Conservation (phyloP, 1,140 invertebrate species). For the Rhyzopertha dominica region DNA sequence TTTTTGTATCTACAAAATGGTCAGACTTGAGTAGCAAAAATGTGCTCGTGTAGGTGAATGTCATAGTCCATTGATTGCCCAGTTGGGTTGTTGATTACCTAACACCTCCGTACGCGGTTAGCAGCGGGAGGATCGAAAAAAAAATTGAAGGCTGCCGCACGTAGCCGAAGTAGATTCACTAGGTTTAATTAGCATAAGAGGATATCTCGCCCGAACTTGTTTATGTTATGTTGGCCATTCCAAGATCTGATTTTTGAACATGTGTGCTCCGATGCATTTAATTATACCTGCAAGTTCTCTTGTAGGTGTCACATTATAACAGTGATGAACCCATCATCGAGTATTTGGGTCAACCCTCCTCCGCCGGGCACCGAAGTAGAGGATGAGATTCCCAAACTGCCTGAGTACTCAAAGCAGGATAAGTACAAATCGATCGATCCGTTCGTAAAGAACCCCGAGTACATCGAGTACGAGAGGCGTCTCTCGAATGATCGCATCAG, state of each 20-base stretch:
- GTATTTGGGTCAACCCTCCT: conserved; percentile 40
- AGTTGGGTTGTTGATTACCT: too few species aligned
- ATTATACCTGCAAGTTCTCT: conserved; percentile 47
- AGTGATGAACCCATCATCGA: conserved; percentile 38
- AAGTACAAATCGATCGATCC: conserved; percentile 32
- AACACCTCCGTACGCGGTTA: conserved; percentile 1
- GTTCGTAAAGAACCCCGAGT: conserved; percentile 34
- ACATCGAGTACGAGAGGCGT: conserved; percentile 28
- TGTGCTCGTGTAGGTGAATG: too few species aligned
- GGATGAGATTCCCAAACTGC: conserved; percentile 8
- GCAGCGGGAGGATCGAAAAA: background rate
- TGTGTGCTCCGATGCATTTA: conserved; percentile 27
- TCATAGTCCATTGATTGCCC: too few species aligned
- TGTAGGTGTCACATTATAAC: conserved; percentile 38
- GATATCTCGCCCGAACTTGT: background rate
- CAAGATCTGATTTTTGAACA: conserved; percentile 24
- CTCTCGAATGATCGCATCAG: conserved; percentile 24
- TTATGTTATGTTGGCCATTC: conserved; percentile 6
- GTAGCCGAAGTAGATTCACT: conserved; percentile 1
- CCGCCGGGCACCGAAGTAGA: conserved; percentile 38
- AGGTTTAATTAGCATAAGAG: background rate
- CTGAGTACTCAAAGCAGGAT: conserved; percentile 9
- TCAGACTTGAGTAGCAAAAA: too few species aligned
- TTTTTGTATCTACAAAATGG: too few species aligned
- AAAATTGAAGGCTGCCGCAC: background rate